Evolutionary conservation across 2,113 vertebrate genomes (phyloP).

Genomic region (Cyprinodon variegatus): DNA sequence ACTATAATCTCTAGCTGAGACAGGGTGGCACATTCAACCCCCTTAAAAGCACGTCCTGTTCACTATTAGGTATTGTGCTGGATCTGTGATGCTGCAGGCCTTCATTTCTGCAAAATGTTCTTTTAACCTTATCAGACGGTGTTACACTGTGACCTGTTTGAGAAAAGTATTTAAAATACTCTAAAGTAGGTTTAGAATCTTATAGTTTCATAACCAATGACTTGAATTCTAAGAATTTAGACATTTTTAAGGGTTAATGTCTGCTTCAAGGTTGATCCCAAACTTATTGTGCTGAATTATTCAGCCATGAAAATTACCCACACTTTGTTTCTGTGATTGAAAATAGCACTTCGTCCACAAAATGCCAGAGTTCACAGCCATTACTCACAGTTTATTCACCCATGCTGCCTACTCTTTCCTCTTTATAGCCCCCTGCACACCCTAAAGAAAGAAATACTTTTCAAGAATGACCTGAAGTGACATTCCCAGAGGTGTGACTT

Average conservation of each 20-base stretch:
- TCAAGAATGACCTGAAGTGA: constrained; percentile 74
- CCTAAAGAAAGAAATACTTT: constrained; percentile 26
- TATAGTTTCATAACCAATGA: too few species aligned
- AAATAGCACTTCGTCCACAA: constrained; percentile 3
- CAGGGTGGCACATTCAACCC: background rate
- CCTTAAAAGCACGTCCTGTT: background rate
- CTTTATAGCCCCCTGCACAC: constrained; percentile 27
- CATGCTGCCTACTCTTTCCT: constrained; percentile 29
- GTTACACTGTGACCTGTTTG: too few species aligned
- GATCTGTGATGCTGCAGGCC: background rate
- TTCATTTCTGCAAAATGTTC: background rate
- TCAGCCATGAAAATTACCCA: background rate
- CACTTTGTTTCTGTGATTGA: background rate
- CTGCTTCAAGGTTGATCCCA: background rate
- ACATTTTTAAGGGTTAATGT: background rate
- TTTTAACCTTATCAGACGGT: background rate
- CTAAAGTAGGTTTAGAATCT: too few species aligned
- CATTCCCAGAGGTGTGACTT: constrained; percentile 70
- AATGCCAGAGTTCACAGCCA: background rate
- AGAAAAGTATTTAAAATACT: too few species aligned
- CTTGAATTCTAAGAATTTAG: too few species aligned
- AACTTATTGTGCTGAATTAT: background rate
- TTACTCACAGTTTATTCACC: constrained; percentile 19
- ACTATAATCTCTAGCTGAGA: background rate
- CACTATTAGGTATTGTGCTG: background rate